Conservation (phyloP, 2,113 vertebrate genomes). For the Hypomesus transpacificus region DNA sequence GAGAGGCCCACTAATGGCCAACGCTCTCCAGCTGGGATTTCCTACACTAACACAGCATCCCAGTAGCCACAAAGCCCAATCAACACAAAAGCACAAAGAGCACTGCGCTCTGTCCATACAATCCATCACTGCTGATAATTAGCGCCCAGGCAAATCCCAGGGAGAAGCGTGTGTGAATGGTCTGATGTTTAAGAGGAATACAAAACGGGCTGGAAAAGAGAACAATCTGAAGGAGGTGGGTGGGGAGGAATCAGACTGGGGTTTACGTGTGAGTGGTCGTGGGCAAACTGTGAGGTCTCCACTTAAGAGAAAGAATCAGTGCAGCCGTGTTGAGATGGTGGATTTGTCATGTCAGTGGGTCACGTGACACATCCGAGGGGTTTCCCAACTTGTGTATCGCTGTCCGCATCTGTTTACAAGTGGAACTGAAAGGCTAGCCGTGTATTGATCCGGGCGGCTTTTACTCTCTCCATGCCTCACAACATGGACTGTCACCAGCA, state of each 20-base stretch:
- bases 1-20: conserved; percentile 69
- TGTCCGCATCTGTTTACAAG: no score
- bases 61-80: conserved; percentile 51
- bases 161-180: conserved; percentile 52
- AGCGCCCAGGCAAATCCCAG: conserved; percentile 49
- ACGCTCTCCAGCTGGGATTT: conserved; percentile 49
- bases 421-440: no score
- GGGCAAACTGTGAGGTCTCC: no score
- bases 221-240: not conserved
- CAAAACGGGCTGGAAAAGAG: conserved; percentile 1
- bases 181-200: conserved; percentile 36
- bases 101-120: conserved; percentile 57
- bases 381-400: no score
- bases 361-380: no score
- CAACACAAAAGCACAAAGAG: conserved; percentile 50
- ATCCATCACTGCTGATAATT: conserved; percentile 68
- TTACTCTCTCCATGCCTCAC: no score
- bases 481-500: no score
- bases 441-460: no score
- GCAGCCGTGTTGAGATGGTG: no score
- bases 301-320: no score
- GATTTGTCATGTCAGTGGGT: no score
- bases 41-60: conserved; percentile 56
- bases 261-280: not conserved
- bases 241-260: not conserved